Evolutionary conservation across 2,797 vertebrate species (phyloP).

Genomic region (Salarias fasciatus): DNA sequence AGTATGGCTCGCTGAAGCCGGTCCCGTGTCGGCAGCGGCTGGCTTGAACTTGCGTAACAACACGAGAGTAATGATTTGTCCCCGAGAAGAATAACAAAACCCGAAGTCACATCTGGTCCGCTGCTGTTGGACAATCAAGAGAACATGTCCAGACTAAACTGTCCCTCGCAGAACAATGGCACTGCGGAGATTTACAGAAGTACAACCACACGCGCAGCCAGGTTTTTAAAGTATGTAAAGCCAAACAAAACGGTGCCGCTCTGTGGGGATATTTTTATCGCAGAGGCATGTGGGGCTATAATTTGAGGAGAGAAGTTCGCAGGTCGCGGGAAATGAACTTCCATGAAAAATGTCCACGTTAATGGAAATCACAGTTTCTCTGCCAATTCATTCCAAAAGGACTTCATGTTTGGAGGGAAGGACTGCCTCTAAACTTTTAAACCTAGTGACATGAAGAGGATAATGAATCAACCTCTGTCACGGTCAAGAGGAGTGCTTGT

Average conservation of each 20-base stretch:
- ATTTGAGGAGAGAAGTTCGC: too few species aligned
- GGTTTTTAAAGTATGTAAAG: constrained; percentile 27
- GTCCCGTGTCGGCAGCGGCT: neutral
- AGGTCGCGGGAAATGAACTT: too few species aligned
- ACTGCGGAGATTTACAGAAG: constrained; percentile 31
- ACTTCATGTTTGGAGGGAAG: too few species aligned
- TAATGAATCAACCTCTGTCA: too few species aligned
- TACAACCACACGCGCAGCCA: constrained; percentile 40
- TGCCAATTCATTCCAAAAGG: too few species aligned
- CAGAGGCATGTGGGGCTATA: constrained; percentile 20
- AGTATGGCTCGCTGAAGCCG: too few species aligned
- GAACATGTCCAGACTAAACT: constrained; percentile 42
- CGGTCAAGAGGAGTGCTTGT: too few species aligned
- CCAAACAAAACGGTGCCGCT: constrained; percentile 21
- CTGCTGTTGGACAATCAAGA: constrained; percentile 10
- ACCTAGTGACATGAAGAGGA: too few species aligned
- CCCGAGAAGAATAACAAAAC: constrained; percentile 19
- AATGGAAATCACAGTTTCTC: too few species aligned
- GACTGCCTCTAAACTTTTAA: too few species aligned
- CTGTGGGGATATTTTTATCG: constrained; percentile 8
- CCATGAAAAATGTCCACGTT: too few species aligned
- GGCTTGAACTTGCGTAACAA: constrained; percentile 10
- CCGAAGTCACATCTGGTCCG: constrained; percentile 28
- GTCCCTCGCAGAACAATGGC: constrained; percentile 49
- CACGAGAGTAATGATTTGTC: constrained; percentile 25